Conservation (phyloP, 2,113 vertebrate genomes). For the Seriola aureovittata region DNA sequence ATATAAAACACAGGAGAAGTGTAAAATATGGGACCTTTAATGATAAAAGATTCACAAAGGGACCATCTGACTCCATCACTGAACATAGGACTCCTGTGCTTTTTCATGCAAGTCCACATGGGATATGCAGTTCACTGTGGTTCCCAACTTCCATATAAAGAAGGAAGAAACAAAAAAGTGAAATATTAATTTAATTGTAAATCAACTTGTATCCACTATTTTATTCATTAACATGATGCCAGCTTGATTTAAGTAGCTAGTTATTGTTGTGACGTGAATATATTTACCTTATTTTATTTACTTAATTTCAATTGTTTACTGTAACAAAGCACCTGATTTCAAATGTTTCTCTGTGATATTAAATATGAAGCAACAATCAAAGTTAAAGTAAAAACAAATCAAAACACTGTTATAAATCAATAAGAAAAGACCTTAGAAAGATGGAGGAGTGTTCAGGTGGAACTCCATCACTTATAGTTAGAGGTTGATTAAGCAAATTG, state of each 20-base stretch:
- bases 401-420: not conserved
- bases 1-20: no score
- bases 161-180: not conserved
- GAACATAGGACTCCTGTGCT: not conserved
- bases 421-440: not conserved
- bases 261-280: not conserved
- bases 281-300: not conserved
- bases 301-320: not conserved
- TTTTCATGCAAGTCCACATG: not conserved
- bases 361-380: no score
- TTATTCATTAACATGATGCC: no score
- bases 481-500: slow-evolving; percentile 5
- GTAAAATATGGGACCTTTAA: not conserved
- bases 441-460: not conserved
- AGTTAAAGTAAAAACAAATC: not conserved
- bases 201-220: not conserved
- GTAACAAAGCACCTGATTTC: not conserved
- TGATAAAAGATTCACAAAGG: not conserved
- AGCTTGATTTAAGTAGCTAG: no score
- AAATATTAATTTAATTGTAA: no score
- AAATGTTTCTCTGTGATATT: no score
- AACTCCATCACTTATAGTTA: not conserved
- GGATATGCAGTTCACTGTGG: not conserved
- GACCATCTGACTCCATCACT: not conserved
- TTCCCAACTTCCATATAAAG: not conserved